These are phyloP conservation scores for Apogon talboti DNA, from an alignment of 2,797 vertebrate species.

Conservation along the genomic window DNA sequence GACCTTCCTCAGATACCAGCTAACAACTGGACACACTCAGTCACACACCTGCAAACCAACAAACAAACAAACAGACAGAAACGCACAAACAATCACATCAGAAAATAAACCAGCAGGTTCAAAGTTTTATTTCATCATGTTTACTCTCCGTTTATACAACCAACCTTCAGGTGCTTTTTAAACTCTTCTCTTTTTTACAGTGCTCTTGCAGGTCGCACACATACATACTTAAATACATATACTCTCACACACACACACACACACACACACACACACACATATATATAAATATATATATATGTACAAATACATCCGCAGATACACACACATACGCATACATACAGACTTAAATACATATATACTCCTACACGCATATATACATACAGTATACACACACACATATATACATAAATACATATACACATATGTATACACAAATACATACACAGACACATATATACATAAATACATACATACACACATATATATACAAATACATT, in stretches of 20 bases:
- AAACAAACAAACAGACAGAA: conserved; percentile 2
- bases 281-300: too few relatives aligned
- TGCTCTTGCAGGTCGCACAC: conserved; percentile 64
- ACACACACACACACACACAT: too few relatives aligned
- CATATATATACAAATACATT: too few relatives aligned
- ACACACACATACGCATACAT: too few relatives aligned
- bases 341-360: not conserved
- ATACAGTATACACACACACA: conserved; percentile 32
- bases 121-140: conserved; percentile 63
- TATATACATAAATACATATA: conserved; percentile 6
- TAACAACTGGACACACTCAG: conserved; percentile 63
- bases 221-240: conserved; percentile 9
- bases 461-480: too few relatives aligned
- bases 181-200: conserved; percentile 80
- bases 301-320: not conserved
- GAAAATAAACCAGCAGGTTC: conserved; percentile 75
- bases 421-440: too few relatives aligned
- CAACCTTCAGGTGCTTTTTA: conserved; percentile 82
- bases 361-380: conserved; percentile 24
- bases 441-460: conserved; percentile 21
- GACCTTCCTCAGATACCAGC: conserved; percentile 78
- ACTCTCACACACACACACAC: too few relatives aligned
- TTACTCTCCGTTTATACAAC: conserved; percentile 77
- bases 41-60: conserved; percentile 27
- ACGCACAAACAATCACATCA: conserved; percentile 43